phyloP scores from a whole-genome alignment of 2,888 invertebrate species.

The Corbicula japonica region DNA sequence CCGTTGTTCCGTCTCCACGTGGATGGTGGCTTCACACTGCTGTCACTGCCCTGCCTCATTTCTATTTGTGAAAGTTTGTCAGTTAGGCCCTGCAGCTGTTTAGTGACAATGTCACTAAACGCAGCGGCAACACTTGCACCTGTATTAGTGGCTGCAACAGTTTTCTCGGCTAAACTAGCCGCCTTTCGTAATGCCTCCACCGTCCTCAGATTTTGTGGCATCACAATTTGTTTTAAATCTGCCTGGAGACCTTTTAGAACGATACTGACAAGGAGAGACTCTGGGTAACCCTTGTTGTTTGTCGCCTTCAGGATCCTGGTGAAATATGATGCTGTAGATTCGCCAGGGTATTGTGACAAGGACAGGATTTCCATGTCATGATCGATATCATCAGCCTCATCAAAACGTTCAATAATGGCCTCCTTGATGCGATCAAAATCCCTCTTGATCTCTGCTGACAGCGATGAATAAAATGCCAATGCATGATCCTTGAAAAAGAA shows the following conservation, averaged over 20 bases:
- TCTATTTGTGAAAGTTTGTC: background rate
- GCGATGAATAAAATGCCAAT: conserved; percentile 21
- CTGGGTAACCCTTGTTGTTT: conserved; percentile 2
- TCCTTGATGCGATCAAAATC: background rate
- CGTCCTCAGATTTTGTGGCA: conserved; percentile 18
- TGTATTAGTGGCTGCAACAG: background rate
- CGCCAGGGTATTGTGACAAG: background rate
- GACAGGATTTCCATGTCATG: background rate
- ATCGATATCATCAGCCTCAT: conserved; percentile 17
- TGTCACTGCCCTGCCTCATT: background rate
- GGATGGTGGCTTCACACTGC: background rate
- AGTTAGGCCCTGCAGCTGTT: background rate
- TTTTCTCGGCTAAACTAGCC: conserved; percentile 15
- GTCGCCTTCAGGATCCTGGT: conserved; percentile 16
- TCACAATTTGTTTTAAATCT: conserved; percentile 17
- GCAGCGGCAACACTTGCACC: background rate
- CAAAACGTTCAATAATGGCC: background rate
- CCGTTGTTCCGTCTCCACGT: background rate
- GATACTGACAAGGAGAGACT: background rate
- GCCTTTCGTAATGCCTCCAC: conserved; percentile 10
- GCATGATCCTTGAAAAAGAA: conserved; percentile 35
- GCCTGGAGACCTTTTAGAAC: background rate
- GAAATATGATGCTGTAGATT: conserved; percentile 10
- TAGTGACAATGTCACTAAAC: conserved; percentile 1
- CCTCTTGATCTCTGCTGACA: background rate